Base-by-base conservation (phyloP, 1,140 invertebrate species). In the Sycobia sp. region DNA sequence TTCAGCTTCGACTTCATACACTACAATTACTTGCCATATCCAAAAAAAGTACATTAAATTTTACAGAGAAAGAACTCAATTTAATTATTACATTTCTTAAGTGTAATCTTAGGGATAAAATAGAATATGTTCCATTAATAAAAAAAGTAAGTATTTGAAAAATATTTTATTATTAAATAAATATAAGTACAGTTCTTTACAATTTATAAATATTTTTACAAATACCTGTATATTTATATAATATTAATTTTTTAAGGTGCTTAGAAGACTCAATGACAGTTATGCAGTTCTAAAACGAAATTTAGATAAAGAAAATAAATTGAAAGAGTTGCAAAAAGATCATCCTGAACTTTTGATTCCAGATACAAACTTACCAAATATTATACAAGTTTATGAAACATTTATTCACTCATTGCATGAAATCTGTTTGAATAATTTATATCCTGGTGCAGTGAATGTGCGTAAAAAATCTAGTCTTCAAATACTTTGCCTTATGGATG, bases 11-110 rank as follows among this genome's bases (percentile, higher is more conserved):
- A 66, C 47, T 78, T 18, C 25, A 66, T 66, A 85, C 86, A 0
- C 82, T 94, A 59, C 84, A 85, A 3, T 76, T 94, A 8, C 71
- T 96, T 13, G 87, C 90, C 58, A 91, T 93, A 69, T 90, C 87
- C 13, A 87, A 87, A 44, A 91, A 90, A 73, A 88, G 86, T 14
- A 91, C 92, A 14, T 88, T 93, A 73, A 38, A 75, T 0, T 86
- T 91, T 60, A 80, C 78, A 2, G 14, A 68, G 4, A 75, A 75
- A 50, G 92, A 95, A 75, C 83, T 94, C 16, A 71, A 86, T 13
- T 80, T 90, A n/a, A 78, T 94, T 32, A 70, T 86, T n/a, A 72
- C 74, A 25, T 93, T 90, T 77, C 72, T 93, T 20, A 73, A 77
- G 14, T 86, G 87, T 69, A 94, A 94, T 80, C 80, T 90, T 18